Conservation (phyloP, 2,888 invertebrate species). For the Acanthococcus lagerstroemiae region DNA sequence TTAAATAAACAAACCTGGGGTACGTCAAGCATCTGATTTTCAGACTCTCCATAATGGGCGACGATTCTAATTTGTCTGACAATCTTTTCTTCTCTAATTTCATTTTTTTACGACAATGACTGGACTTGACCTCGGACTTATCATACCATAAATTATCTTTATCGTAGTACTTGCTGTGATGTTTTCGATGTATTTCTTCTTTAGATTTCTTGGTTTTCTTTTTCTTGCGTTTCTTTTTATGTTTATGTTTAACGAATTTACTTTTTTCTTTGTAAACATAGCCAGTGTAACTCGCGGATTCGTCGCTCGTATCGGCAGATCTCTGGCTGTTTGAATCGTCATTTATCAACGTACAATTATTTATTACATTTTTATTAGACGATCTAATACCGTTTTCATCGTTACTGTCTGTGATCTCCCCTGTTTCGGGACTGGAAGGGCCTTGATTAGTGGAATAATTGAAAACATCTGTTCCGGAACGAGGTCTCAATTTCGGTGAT, state of each 20-base stretch:
- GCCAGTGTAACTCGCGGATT: neutral
- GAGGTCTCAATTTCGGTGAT: too few species aligned
- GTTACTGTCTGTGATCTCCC: conserved; percentile 60
- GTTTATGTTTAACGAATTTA: conserved; percentile 15
- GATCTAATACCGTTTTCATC: neutral
- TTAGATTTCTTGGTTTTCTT: conserved; percentile 13
- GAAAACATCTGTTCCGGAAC: neutral
- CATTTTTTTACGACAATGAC: neutral
- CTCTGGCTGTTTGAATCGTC: neutral
- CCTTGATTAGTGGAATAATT: neutral
- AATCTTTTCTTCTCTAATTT: too few species aligned
- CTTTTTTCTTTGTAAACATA: neutral
- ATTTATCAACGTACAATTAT: neutral
- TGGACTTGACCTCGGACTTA: neutral
- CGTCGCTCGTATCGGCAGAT: neutral
- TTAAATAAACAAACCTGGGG: too few species aligned
- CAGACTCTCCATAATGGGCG: neutral
- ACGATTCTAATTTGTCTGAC: too few species aligned
- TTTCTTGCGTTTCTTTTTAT: conserved; percentile 9
- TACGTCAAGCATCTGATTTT: neutral
- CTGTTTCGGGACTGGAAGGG: conserved; percentile 64
- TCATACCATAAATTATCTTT: neutral
- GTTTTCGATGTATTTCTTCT: too few species aligned
- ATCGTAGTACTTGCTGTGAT: neutral
- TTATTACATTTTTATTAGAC: neutral